Evolutionary conservation across 2,888 invertebrate species (phyloP).

Genomic region (Psylliodes chrysocephalus): DNA sequence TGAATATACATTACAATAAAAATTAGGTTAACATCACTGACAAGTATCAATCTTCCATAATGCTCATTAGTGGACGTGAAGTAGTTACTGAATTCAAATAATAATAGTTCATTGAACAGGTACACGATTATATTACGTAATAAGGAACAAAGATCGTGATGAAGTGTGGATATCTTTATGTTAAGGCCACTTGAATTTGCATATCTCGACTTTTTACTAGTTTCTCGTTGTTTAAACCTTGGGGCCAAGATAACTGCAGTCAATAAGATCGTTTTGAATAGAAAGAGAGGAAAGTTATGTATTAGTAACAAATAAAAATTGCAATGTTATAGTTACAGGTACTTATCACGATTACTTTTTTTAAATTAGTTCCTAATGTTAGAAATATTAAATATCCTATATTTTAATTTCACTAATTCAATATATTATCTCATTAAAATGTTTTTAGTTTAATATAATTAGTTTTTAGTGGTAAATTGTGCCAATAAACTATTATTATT

Average conservation of each 20-base stretch:
- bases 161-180: constrained; percentile 29
- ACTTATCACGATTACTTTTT: no score
- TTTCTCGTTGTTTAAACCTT: constrained; percentile 8
- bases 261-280: neutral
- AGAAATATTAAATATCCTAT: no score
- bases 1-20: neutral
- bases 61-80: constrained; percentile 25
- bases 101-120: constrained; percentile 29
- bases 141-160: constrained; percentile 25
- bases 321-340: neutral
- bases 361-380: no score
- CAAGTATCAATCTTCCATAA: neutral
- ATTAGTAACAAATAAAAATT: neutral
- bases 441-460: no score
- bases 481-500: no score
- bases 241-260: neutral
- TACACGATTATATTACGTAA: constrained; percentile 27
- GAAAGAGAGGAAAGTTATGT: neutral
- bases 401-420: no score
- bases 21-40: neutral
- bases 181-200: constrained; percentile 27
- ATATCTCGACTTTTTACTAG: constrained; percentile 24
- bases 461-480: no score
- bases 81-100: constrained; percentile 25
- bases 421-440: no score